Evolutionary conservation across 37 sponge, comb jelly and placozoan species (phyloP), one percentile per base, ranked within the genome.

Genomic region (Oopsacas minuta): DNA sequence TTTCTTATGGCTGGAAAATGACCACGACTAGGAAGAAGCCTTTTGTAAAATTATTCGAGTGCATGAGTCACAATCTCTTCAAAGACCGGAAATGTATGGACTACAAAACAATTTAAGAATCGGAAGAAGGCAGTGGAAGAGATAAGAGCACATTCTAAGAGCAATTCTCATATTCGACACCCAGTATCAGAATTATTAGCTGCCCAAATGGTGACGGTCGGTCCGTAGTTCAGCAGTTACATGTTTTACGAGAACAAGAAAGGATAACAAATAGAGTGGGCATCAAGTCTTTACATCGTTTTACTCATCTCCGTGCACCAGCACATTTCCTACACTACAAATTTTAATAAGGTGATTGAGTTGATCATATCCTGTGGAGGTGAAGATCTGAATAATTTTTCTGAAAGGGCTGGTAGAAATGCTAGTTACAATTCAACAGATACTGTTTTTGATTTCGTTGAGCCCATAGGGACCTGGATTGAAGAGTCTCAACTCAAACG

Each of bases 241-340:
- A 88, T 34, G 37, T 85, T 42, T 36, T 88, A 17, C 83, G 37
- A 32, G 53, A 53, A 32, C 83, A 83, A 52, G 86, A 88, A 36
- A 85, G 85, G 49, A n/a, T 69, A 39, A 88, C 69, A 39, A 91
- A 91, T 51, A 88, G 88, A 46, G 82, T 52, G 38, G 88, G 88
- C n/a, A 86, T 90, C 82, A 90, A 90, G 84, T 82, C 88, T 17
- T 36, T 86, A 8, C 39, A 86, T 53, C 86, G 86, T 25, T 90
- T 88, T 52, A 85, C 88, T 37, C 87, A 91, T 39, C 86, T 88
- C 49, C 91, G 86, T 84, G 83, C 85, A 81, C 85, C 91, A 86
- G 23, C 88, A 90, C 81, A 91, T 88, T 30, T 84, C 88, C 28
- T 84, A 91, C 53, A 86, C 91, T 36, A 91, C 87, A n/a, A 91